These are phyloP conservation scores for Pangasius larnaudii DNA, from an alignment of 2,797 vertebrate species.

Conservation along the genomic window DNA sequence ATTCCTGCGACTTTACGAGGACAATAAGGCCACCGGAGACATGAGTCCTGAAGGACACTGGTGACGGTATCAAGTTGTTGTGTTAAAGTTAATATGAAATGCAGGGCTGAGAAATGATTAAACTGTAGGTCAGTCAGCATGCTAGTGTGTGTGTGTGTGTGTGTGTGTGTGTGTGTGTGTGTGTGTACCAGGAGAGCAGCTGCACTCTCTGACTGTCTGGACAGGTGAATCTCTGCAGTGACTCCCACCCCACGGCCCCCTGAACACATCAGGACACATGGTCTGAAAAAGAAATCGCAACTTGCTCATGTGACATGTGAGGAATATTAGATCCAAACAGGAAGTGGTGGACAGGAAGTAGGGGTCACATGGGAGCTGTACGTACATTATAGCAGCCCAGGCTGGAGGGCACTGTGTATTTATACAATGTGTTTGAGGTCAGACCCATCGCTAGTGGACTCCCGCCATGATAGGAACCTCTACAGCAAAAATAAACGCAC, in stretches of 20 bases:
- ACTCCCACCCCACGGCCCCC: conserved; percentile 91
- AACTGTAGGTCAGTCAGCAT: neutral
- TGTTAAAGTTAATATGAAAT: conserved; percentile 12
- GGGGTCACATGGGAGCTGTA: conserved; percentile 33
- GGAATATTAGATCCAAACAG: neutral
- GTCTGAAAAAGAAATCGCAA: conserved; percentile 73
- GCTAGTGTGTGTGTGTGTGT: conserved; percentile 12
- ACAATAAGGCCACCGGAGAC: neutral
- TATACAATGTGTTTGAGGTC: conserved; percentile 81
- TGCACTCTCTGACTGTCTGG: conserved; percentile 88
- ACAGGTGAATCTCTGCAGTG: conserved; percentile 92
- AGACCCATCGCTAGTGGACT: conserved; percentile 82
- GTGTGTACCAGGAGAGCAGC: conserved; percentile 84
- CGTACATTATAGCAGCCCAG: conserved; percentile 86
- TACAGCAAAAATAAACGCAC: conserved; percentile 54
- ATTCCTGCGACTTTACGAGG: neutral
- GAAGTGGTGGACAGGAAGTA: conserved; percentile 5
- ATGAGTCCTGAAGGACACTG: neutral
- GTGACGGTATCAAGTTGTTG: too few relatives aligned
- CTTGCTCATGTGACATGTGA: neutral
- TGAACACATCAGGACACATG: conserved; percentile 96
- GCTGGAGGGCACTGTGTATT: conserved; percentile 77
- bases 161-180: conserved; percentile 16
- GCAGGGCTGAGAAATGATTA: neutral
- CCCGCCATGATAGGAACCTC: conserved; percentile 90